phyloP scores from a whole-genome alignment of 2,113 vertebrate genomes.

The Ciconia boyciana region DNA sequence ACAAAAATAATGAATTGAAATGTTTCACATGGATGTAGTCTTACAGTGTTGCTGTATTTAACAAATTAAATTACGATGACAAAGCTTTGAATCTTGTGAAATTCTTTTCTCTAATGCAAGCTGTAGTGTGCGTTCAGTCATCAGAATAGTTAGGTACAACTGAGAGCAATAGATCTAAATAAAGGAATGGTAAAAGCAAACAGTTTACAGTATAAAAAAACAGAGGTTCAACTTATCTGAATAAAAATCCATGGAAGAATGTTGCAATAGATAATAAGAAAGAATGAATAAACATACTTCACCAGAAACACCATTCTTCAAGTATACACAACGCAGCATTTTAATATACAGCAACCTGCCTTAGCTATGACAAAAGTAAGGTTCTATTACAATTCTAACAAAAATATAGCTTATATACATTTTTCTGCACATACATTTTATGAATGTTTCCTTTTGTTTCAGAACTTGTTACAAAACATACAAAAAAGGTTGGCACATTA shows the following conservation, averaged over 20 bases:
- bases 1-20: neutral
- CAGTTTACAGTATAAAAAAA: neutral
- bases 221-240: neutral
- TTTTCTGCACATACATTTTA: constrained; percentile 67
- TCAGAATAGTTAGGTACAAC: neutral
- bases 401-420: constrained; percentile 80
- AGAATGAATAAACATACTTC: constrained; percentile 50
- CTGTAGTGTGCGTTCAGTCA: neutral
- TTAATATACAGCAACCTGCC: constrained; percentile 59
- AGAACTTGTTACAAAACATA: constrained; percentile 75
- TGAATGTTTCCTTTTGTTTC: constrained; percentile 63
- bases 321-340: constrained; percentile 49
- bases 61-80: neutral
- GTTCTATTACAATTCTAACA: constrained; percentile 68
- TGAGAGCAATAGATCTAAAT: neutral
- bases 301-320: constrained; percentile 63
- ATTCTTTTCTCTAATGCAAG: neutral
- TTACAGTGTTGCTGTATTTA: neutral
- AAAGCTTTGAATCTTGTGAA: neutral
- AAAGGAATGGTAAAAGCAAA: constrained; percentile 1
- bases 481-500: constrained; percentile 75
- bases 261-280: neutral
- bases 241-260: constrained; percentile 39
- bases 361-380: constrained; percentile 51
- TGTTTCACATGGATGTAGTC: neutral